phyloP scores from a whole-genome alignment of 2,797 vertebrate species.

The Schizopygopsis pylzovi region DNA sequence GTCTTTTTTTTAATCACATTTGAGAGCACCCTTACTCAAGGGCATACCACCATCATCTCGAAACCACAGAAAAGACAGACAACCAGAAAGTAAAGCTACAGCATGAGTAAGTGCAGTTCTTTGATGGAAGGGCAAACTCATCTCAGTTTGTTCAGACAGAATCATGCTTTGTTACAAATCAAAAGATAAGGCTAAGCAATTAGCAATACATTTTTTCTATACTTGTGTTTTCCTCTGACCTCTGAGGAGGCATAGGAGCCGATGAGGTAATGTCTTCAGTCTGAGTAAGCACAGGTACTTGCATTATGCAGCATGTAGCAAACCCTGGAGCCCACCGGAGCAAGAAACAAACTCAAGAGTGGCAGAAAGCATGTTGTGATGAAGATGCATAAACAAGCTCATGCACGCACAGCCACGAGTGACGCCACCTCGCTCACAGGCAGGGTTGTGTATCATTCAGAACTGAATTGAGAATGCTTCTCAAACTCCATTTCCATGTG shows the following conservation, averaged over 20 bases:
- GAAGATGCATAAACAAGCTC: conserved; percentile 12
- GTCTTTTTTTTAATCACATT: conserved; percentile 67
- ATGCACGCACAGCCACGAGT: background rate
- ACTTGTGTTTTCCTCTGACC: background rate
- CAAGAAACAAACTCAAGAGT: conserved; percentile 17
- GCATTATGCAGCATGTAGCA: conserved; percentile 82
- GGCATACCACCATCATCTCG: conserved; percentile 56
- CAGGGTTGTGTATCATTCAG: background rate
- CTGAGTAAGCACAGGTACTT: conserved; percentile 82
- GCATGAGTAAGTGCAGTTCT: conserved; percentile 65
- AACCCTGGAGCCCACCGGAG: conserved; percentile 54
- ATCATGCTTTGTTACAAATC: conserved; percentile 62
- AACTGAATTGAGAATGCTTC: background rate
- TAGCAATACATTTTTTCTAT: conserved; percentile 17
- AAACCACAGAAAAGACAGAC: conserved; percentile 48
- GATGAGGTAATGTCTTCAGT: conserved; percentile 63
- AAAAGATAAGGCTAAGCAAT: conserved; percentile 64
- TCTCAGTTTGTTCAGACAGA: conserved; percentile 56
- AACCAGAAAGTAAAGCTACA: conserved; percentile 15
- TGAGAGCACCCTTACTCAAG: conserved; percentile 50
- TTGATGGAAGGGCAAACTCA: conserved; percentile 59
- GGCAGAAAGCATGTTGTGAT: background rate
- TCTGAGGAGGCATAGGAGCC: conserved; percentile 38
- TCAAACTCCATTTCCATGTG: background rate
- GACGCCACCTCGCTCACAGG: background rate